A percentile compares a stretch with the other conserved stretches of the same genome.
phyloP scores from a whole-genome alignment of 1,140 invertebrate species.

The Nasonia longicornis region DNA sequence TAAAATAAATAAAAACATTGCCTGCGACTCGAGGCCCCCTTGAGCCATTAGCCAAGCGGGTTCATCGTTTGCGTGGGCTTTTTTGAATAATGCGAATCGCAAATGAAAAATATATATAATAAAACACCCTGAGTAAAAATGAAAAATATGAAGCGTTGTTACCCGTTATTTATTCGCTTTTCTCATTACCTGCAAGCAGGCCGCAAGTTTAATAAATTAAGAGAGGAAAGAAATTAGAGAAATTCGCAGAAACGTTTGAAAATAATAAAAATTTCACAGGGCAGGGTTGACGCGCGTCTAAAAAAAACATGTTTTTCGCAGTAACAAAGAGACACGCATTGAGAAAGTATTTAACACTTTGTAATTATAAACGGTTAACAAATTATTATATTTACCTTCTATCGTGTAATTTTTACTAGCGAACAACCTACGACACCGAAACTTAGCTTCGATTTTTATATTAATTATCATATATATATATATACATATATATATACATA shows the following conservation, averaged over 20 bases:
- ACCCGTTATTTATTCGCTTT: slow-evolving; percentile 28
- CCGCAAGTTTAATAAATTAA: not conserved
- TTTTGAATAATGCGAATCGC: slow-evolving; percentile 22
- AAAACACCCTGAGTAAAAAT: slow-evolving; percentile 16
- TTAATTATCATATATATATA: slow-evolving; percentile 40
- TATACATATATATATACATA: slow-evolving; percentile 37
- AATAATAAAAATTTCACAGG: not conserved
- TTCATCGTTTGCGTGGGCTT: not conserved
- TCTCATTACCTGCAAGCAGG: slow-evolving; percentile 19
- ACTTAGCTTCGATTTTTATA: slow-evolving; percentile 46
- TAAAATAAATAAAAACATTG: slow-evolving; percentile 13
- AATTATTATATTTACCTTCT: slow-evolving; percentile 42
- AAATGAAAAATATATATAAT: slow-evolving; percentile 31
- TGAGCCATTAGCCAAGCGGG: not conserved
- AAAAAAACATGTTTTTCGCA: slow-evolving; percentile 33
- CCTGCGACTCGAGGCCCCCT: not conserved
- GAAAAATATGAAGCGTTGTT: slow-evolving; percentile 32
- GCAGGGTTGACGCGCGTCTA: slow-evolving; percentile 19
- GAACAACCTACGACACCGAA: slow-evolving; percentile 46
- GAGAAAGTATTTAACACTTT: slow-evolving; percentile 34
- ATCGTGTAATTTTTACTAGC: slow-evolving; percentile 47
- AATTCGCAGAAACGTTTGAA: not conserved
- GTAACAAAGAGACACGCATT: slow-evolving; percentile 8
- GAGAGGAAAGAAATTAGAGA: slow-evolving; percentile 7
- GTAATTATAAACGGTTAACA: slow-evolving; percentile 37